Evolutionary conservation across 2,797 vertebrate genomes (phyloP).

Genomic region (Denticeps clupeoides): DNA sequence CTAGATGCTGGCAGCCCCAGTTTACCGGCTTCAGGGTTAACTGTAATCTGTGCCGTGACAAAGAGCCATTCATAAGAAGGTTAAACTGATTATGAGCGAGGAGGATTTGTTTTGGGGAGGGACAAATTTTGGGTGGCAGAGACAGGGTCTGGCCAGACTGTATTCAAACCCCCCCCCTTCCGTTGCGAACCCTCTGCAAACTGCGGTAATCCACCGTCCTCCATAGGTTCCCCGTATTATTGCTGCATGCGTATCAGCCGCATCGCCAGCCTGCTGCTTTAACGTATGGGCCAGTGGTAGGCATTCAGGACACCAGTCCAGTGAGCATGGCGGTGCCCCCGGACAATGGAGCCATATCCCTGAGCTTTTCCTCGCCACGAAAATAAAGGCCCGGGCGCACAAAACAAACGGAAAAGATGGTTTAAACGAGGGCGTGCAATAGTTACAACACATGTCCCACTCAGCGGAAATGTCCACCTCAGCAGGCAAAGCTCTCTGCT

Average conservation of each 20-base stretch:
- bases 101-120: conserved; percentile 47
- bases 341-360: conserved; percentile 23
- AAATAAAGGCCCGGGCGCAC: conserved; percentile 5
- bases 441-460: conserved; percentile 6
- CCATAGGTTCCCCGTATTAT: conserved; percentile 28
- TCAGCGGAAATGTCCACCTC: conserved; percentile 6
- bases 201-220: conserved; percentile 46
- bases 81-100: conserved; percentile 68
- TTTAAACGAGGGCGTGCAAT: conserved; percentile 10
- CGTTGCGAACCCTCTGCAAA: conserved; percentile 55
- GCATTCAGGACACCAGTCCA: conserved; percentile 24
- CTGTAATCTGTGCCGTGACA: conserved; percentile 69
- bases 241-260: conserved; percentile 29
- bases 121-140: conserved; percentile 50
- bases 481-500: background rate
- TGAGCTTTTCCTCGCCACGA: conserved; percentile 6
- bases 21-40: conserved; percentile 45
- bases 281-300: conserved; percentile 28
- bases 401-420: conserved; percentile 11
- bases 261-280: conserved; percentile 15
- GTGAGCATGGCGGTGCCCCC: conserved; percentile 18
- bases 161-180: conserved; percentile 77
- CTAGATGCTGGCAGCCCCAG: conserved; percentile 34
- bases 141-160: conserved; percentile 57
- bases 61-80: conserved; percentile 73